These are phyloP conservation scores for Dendrolimus punctatus DNA, from an alignment of 1,140 invertebrate species.

Conservation along the genomic window DNA sequence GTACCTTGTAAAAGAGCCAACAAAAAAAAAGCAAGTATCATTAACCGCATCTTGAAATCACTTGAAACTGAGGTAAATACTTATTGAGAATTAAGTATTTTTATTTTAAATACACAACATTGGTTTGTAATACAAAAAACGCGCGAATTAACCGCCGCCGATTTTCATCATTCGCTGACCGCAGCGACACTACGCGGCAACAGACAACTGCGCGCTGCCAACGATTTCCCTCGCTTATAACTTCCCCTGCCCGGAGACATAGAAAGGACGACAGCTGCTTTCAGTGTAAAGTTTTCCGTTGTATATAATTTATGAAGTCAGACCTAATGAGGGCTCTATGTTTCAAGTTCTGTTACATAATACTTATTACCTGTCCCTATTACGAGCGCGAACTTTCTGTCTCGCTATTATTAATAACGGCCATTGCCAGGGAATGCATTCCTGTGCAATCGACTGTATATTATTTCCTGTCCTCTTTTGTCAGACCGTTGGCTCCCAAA, in stretches of 20 bases:
- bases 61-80: background rate
- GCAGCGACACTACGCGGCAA: conserved; percentile 5
- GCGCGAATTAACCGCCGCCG: background rate
- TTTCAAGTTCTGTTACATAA: too few relatives aligned
- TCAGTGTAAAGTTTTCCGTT: conserved; percentile 34
- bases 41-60: background rate
- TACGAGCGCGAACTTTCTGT: too few relatives aligned
- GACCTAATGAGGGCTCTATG: background rate
- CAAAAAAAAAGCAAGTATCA: background rate
- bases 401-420: too few relatives aligned
- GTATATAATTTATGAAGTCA: conserved; percentile 9
- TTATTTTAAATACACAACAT: background rate
- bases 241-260: conserved; percentile 25
- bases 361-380: too few relatives aligned
- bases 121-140: background rate
- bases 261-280: conserved; percentile 42
- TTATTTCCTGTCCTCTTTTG: too few relatives aligned
- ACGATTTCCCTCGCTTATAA: conserved; percentile 41
- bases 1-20: conserved; percentile 5
- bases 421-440: too few relatives aligned
- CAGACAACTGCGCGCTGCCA: conserved; percentile 30
- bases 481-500: too few relatives aligned
- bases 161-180: background rate
- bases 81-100: background rate
- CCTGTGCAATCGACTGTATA: too few relatives aligned